These are phyloP conservation scores for Pyxicephalus adspersus DNA, from an alignment of 2,113 vertebrate genomes.

Conservation along the genomic window DNA sequence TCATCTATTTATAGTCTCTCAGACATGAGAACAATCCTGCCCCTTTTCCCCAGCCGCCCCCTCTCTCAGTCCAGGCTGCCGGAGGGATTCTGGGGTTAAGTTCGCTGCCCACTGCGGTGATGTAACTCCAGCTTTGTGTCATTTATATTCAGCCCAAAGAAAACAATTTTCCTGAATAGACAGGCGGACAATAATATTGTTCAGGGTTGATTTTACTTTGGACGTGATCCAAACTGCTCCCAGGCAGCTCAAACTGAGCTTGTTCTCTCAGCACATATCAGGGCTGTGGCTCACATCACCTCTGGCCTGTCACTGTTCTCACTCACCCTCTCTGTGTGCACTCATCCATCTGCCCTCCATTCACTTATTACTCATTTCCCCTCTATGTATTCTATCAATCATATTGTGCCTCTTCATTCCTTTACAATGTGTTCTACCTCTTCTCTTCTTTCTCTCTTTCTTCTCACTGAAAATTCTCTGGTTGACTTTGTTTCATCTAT, in stretches of 20 bases:
- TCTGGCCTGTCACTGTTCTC: conserved; percentile 30
- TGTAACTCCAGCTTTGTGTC: conserved; percentile 89
- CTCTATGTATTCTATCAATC: conserved; percentile 4
- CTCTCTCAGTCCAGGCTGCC: conserved; percentile 32
- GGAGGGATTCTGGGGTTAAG: conserved; percentile 55
- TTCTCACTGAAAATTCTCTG: not conserved
- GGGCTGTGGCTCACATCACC: conserved; percentile 7
- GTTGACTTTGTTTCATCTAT: too few relatives aligned
- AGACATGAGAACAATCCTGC: conserved; percentile 52
- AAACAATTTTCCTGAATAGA: conserved; percentile 82
- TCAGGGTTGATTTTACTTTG: conserved; percentile 84
- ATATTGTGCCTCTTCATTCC: too few relatives aligned
- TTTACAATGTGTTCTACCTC: not conserved
- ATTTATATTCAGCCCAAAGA: conserved; percentile 81
- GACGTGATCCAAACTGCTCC: conserved; percentile 85
- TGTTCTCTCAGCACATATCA: conserved; percentile 13
- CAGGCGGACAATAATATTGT: conserved; percentile 87
- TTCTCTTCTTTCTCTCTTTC: not conserved
- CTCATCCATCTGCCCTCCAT: conserved; percentile 29
- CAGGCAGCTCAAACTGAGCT: conserved; percentile 65
- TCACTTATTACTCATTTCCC: conserved; percentile 6
- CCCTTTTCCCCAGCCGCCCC: conserved; percentile 46
- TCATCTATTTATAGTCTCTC: conserved; percentile 55
- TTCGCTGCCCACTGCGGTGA: conserved; percentile 78
- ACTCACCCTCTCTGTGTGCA: conserved; percentile 7